Percentiles rank a stretch among this genome's conserved stretches.
Conservation (phyloP, 2,797 vertebrate species). For the Sarcophilus harrisii region DNA sequence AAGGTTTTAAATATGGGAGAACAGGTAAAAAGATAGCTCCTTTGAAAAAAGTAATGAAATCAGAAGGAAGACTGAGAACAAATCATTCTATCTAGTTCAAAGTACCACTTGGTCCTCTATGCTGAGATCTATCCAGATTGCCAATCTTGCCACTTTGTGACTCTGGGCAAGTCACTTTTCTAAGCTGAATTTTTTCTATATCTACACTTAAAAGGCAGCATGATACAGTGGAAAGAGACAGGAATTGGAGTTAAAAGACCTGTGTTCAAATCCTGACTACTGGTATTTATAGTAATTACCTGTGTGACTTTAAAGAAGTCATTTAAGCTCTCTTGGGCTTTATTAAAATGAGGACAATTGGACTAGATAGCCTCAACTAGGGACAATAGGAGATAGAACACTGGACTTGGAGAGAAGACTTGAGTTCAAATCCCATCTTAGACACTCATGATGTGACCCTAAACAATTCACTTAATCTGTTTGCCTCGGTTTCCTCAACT, state of each 20-base stretch:
- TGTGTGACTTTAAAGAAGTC: not conserved
- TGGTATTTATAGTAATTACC: not conserved
- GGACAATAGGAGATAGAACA: not conserved
- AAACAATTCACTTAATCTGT: not conserved
- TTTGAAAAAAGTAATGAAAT: not conserved
- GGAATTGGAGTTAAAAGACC: not conserved
- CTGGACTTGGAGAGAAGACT: not conserved
- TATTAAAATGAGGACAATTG: not conserved
- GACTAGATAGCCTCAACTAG: not conserved
- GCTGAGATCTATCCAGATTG: not conserved
- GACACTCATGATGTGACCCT: not conserved
- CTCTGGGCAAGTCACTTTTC: not conserved
- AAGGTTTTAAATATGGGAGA: not conserved
- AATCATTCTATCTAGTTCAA: not conserved
- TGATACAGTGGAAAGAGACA: not conserved
- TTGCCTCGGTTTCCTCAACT: not conserved
- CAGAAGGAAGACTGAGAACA: not conserved
- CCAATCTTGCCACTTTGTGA: not conserved
- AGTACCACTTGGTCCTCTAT: not conserved
- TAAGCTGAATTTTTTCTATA: not conserved
- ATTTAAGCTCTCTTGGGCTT: not conserved
- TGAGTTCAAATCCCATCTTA: not conserved
- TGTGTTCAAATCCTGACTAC: not conserved
- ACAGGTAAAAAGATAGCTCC: not conserved
- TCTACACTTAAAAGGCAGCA: not conserved